Conservation (phyloP, 2,797 vertebrate genomes). For the Denticeps clupeoides region DNA sequence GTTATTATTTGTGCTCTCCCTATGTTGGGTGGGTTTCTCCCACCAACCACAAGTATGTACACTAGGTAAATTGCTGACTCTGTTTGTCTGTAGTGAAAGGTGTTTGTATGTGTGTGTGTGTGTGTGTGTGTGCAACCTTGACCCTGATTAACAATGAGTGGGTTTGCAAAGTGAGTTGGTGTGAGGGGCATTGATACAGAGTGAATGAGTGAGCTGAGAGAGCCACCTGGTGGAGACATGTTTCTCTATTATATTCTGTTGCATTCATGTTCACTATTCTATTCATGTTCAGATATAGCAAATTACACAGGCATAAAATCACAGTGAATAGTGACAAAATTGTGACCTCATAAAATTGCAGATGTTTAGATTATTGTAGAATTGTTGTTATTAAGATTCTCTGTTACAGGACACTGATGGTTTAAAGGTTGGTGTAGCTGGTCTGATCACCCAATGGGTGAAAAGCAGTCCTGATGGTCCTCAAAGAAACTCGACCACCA, state of each 20-base stretch:
- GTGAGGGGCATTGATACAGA: no score
- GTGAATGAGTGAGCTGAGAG: background rate
- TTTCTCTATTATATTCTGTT: background rate
- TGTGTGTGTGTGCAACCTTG: no score
- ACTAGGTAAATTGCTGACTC: background rate
- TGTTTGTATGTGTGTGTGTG: background rate
- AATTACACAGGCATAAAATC: no score
- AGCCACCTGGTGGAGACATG: background rate
- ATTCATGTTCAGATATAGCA: no score
- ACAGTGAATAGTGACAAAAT: no score
- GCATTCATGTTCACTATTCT: no score
- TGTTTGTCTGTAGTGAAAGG: background rate
- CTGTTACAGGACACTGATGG: conserved; percentile 55
- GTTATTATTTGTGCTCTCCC: no score
- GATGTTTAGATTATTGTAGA: no score
- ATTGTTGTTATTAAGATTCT: no score
- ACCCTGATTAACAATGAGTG: background rate
- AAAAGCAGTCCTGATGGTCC: conserved; percentile 50
- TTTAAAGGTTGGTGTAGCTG: conserved; percentile 64
- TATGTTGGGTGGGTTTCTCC: no score
- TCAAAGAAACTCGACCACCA: conserved; percentile 31
- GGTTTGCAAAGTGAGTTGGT: background rate
- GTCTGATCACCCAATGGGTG: conserved; percentile 66
- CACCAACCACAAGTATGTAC: no score
- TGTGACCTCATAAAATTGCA: no score